Evolutionary conservation across 2,888 invertebrate species (phyloP), one percentile per base, ranked within the genome.

Genomic region (Dione juno): DNA sequence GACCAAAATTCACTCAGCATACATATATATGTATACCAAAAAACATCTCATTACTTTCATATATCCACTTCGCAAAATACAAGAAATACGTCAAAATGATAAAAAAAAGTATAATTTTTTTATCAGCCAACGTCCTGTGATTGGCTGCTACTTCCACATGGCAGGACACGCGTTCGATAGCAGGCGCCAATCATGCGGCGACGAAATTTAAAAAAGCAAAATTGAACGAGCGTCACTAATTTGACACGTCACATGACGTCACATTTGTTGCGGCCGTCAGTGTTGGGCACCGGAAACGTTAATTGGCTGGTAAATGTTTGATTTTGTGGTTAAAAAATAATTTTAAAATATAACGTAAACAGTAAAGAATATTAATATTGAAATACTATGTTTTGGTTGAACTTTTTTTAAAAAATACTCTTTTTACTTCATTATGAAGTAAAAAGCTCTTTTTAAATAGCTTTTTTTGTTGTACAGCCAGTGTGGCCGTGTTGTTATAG

Each of bases 131-230:
- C 58, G 37, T 14, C 16, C 40, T 79, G 78, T 81, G 78, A 82
- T 85, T 86, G 83, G 81, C 71, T 78, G 79, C 81, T 75, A 61
- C 84, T 88, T 86, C 82, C 85, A 81, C 74, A 63, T 80, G 82
- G 82, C 76, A 77, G 80, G 78, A 78, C 82, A 78, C 82, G 76
- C 83, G 81, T 80, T 85, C 89, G 85, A 87, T 88, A 87, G 84
- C 89, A 88, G 84, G 83, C 83, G 82, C 88, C 90, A 88, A 90
- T 90, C 89, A 88, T 84, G 85, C 87, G 83, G 82, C 81, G 79
- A 86, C 87, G 81, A 86, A 89, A 87, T 89, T 89, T 86, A 84
- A 90, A 91, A 90, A 90, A 84, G 83, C 86, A 87, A 87, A 88
- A 90, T 87, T 88, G 84, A 81, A 79, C 86, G 80, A 85, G 88